Conservation (phyloP, 2,888 invertebrate genomes). For the Hecatera dysodea region DNA sequence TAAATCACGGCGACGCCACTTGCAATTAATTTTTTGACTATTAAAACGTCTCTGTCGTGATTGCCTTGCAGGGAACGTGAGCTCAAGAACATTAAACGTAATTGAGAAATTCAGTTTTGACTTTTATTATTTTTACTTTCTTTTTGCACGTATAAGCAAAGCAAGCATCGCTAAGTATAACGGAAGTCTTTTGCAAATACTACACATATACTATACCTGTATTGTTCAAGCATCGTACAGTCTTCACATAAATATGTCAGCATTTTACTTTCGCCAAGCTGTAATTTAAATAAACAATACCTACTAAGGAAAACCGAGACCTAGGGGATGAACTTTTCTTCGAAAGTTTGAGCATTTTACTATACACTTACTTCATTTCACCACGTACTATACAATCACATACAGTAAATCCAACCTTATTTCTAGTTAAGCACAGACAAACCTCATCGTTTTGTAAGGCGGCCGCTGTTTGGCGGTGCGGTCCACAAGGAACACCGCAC, state of each 20-base stretch:
- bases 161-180: neutral
- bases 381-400: conserved; percentile 9
- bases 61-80: conserved; percentile 67
- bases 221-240: too few relatives aligned
- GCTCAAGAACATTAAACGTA: conserved; percentile 51
- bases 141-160: neutral
- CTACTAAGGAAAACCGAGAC: neutral
- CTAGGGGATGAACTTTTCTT: neutral
- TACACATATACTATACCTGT: neutral
- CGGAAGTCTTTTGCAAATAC: neutral
- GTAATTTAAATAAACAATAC: neutral
- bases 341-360: neutral
- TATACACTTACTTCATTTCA: too few relatives aligned
- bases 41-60: conserved; percentile 75
- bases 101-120: conserved; percentile 33
- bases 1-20: conserved; percentile 86
- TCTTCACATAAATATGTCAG: too few relatives aligned
- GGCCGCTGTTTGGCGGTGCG: conserved; percentile 74
- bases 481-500: conserved; percentile 80
- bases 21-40: conserved; percentile 87
- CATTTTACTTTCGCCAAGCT: too few relatives aligned
- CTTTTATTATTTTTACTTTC: neutral
- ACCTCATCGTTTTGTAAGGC: conserved; percentile 56
- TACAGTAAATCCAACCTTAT: conserved; percentile 29
- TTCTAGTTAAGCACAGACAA: conserved; percentile 50